Base-by-base conservation (phyloP, 2,888 invertebrate genomes). In the Meiosimyza decipiens region DNA sequence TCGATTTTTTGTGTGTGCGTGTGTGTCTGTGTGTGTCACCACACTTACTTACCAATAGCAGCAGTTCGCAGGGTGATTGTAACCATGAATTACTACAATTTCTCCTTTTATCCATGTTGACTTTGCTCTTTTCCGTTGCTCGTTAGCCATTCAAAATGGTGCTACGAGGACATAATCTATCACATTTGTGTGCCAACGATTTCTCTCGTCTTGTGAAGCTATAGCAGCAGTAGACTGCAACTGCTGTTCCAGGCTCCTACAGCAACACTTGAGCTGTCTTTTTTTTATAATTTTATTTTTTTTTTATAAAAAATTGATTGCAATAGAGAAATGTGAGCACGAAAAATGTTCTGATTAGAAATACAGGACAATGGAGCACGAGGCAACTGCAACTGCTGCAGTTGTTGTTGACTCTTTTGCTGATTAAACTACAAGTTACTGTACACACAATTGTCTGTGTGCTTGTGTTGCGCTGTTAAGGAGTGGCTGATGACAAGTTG, bases 11-110 rank as follows among this genome's bases (percentile, higher is more conserved):
- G 40, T 9, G 40, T 40, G 6, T 40, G 9, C 9, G 9, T 40
- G 40, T 40, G 40, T 60, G n/a, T 9, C 40, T 1, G 9, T 40
- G 40, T 40, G 40, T 60, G n/a, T 9, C 40, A 5, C 40, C 40
- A 40, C 40, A 40, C 40, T 3, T 64, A 76, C 79, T 77, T 71
- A 82, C 81, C 81, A 79, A 78, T 75, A 79, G 76, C 75, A 82
- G 80, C 80, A 78, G 77, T 76, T 80, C 77, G 77, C 78, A 78
- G 78, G 77, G 72, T 74, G 79, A 75, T 81, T 82, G 80, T 76
- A 80, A 81, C 80, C 83, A 80, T 81, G 79, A 79, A 80, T 77
- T 78, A 77, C 80, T 76, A 77, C 77, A 78, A 73, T 79, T 76
- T 22, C 55, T 60, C 6, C 57, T 71, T 33, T 47, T 51, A 59